These are phyloP conservation scores for Lordiphosa collinella DNA, from an alignment of 1,140 invertebrate genomes.

Conservation along the genomic window DNA sequence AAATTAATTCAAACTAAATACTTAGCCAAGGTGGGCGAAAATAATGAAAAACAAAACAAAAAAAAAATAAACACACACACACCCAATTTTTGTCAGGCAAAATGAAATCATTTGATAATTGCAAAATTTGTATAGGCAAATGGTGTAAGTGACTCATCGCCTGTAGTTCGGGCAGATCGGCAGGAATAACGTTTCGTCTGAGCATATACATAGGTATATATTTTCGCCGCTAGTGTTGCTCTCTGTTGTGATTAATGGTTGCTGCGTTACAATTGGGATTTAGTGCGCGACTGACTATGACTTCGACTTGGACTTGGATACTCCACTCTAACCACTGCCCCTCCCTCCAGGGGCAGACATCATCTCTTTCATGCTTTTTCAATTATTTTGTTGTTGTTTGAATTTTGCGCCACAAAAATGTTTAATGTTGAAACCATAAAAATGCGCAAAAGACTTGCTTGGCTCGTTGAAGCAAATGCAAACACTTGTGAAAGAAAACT, in stretches of 20 bases:
- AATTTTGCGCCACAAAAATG: constrained; percentile 60
- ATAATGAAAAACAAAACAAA: no score
- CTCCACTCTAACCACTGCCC: no score
- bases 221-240: neutral
- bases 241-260: constrained; percentile 57
- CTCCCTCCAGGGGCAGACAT: neutral
- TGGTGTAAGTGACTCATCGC: constrained; percentile 15
- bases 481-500: constrained; percentile 38
- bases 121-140: neutral
- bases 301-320: constrained; percentile 1
- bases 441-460: constrained; percentile 34
- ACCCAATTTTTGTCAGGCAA: constrained; percentile 14
- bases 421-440: constrained; percentile 50
- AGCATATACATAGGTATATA: no score
- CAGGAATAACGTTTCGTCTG: constrained; percentile 24
- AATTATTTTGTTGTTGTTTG: constrained; percentile 57
- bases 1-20: no score
- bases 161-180: no score
- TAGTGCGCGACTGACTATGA: constrained; percentile 63
- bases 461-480: constrained; percentile 46
- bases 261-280: constrained; percentile 75
- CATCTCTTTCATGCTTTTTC: constrained; percentile 59
- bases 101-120: constrained; percentile 31
- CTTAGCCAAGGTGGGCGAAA: no score
- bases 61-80: neutral